Evolutionary conservation across 1,140 invertebrate genomes (phyloP).

Genomic region (Aphelenchoides fujianensis): DNA sequence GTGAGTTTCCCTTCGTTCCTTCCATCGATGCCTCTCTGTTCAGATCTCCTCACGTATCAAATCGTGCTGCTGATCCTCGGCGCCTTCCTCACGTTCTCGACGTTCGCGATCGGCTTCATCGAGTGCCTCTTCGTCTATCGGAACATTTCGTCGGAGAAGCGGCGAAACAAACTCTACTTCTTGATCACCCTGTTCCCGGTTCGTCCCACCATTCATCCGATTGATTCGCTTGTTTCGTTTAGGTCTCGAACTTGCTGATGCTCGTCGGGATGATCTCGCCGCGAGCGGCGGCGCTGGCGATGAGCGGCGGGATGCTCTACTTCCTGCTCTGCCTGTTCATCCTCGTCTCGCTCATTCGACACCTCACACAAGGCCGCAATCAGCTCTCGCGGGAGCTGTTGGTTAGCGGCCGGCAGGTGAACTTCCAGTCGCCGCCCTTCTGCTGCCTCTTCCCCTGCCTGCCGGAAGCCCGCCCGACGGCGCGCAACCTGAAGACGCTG

Average conservation of each 20-base stretch:
- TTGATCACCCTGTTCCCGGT: conserved; percentile 46
- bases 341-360: conserved; percentile 42
- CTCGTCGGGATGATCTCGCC: conserved; percentile 43
- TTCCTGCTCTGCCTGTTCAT: conserved; percentile 45
- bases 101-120: conserved; percentile 21
- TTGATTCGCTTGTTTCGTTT: background rate
- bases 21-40: background rate
- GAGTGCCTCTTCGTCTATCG: conserved; percentile 35
- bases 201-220: conserved; percentile 14
- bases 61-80: background rate
- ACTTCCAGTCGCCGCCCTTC: conserved; percentile 40
- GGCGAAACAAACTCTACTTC: conserved; percentile 46
- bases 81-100: background rate
- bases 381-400: conserved; percentile 24
- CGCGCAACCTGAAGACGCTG: conserved; percentile 30
- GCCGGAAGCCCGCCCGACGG: conserved; percentile 33
- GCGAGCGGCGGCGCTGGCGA: conserved; percentile 36
- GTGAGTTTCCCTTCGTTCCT: conserved; percentile 1
- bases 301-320: conserved; percentile 41
- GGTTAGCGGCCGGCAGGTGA: conserved; percentile 20
- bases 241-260: conserved; percentile 38
- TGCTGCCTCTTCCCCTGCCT: conserved; percentile 36
- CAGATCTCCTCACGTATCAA: background rate
- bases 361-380: conserved; percentile 25
- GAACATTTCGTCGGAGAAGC: conserved; percentile 37